phyloP scores from a whole-genome alignment of 2,797 vertebrate species.

The Schizopygopsis malacanthus region DNA sequence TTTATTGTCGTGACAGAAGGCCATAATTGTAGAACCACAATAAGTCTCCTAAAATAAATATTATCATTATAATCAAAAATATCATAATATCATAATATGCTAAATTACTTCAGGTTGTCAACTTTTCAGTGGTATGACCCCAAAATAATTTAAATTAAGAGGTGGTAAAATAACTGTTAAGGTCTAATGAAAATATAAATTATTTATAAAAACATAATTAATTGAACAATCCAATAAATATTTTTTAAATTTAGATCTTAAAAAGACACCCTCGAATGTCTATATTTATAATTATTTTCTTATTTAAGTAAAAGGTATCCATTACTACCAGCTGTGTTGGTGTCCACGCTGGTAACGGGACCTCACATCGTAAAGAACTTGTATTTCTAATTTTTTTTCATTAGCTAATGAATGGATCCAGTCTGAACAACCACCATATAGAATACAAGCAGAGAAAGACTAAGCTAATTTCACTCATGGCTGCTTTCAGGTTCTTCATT shows the following conservation, averaged over 20 bases:
- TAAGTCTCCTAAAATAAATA: neutral
- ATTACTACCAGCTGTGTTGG: neutral
- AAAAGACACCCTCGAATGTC: no score
- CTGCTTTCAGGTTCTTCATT: conserved; percentile 8
- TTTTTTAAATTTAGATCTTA: no score
- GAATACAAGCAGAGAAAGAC: neutral
- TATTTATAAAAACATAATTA: no score
- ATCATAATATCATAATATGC: neutral
- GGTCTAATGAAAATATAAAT: no score
- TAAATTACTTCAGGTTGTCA: neutral
- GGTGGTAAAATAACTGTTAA: neutral
- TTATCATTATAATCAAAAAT: neutral
- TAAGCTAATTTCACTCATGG: neutral
- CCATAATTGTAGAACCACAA: no score
- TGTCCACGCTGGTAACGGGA: neutral
- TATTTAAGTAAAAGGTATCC: neutral
- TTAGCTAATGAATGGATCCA: neutral
- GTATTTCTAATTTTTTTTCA: neutral
- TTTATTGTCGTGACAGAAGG: no score
- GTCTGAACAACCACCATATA: neutral
- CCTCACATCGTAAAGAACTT: neutral
- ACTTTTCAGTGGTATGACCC: neutral
- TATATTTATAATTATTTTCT: no score
- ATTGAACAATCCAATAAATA: no score
- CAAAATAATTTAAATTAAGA: no score